phyloP scores from a whole-genome alignment of 2,797 vertebrate genomes.

The Myotis findleyi region DNA sequence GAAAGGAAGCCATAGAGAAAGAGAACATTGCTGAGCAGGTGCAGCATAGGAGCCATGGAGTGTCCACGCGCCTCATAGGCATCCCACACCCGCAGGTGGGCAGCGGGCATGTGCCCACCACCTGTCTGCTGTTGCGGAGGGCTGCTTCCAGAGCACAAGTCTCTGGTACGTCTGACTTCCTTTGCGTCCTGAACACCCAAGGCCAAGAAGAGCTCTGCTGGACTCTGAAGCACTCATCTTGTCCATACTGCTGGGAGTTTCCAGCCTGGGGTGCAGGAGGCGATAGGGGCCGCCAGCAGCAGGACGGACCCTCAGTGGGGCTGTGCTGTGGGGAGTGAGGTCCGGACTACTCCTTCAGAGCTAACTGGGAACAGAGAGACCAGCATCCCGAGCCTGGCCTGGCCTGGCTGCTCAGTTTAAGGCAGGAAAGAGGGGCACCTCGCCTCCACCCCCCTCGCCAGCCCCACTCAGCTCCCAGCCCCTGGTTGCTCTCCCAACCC shows the following conservation, averaged over 20 bases:
- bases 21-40: too few relatives aligned
- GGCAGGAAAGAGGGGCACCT: neutral
- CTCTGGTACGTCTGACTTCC: neutral
- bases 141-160: neutral
- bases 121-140: neutral
- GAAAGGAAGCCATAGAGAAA: neutral
- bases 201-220: neutral
- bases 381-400: neutral
- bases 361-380: too few relatives aligned
- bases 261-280: neutral
- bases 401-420: neutral
- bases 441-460: neutral
- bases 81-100: rapidly evolving
- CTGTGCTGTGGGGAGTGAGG: neutral
- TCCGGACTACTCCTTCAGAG: neutral
- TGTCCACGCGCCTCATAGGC: neutral
- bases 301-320: neutral
- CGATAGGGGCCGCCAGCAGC: neutral
- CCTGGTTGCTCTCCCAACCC: neutral
- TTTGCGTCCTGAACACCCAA: neutral
- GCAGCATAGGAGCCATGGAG: neutral
- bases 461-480: neutral
- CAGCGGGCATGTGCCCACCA: neutral
- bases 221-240: neutral
- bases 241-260: neutral